phyloP scores from a whole-genome alignment of 2,797 vertebrate species.

The Hylomyscus alleni region DNA sequence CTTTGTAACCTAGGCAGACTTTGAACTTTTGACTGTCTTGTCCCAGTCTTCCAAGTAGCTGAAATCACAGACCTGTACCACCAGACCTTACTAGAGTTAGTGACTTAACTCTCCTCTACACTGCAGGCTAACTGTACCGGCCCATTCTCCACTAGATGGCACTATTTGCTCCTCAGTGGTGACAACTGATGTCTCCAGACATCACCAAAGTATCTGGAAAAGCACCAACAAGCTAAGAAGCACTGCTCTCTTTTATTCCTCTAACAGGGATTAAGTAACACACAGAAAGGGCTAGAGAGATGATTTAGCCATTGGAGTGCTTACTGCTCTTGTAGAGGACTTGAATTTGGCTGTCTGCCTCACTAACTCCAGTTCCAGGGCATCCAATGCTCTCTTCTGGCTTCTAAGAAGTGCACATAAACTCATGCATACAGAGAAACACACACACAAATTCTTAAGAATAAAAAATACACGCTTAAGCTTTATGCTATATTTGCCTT shows the following conservation, averaged over 20 bases:
- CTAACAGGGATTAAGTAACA: constrained; percentile 16
- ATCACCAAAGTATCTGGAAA: too few relatives aligned
- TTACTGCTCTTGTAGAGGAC: background rate
- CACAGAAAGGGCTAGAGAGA: background rate
- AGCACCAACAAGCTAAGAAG: background rate
- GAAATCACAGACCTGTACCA: background rate
- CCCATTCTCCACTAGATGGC: background rate
- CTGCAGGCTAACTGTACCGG: background rate
- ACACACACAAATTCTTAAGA: background rate
- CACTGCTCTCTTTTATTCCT: background rate
- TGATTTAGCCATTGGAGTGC: background rate
- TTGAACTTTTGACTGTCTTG: background rate
- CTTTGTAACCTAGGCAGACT: background rate
- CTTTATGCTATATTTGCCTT: background rate
- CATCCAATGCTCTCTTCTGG: background rate
- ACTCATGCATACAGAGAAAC: background rate
- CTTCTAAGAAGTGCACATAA: background rate
- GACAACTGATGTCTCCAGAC: background rate
- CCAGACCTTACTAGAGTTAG: background rate
- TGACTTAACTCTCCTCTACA: background rate
- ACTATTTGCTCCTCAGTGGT: background rate
- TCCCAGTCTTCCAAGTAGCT: background rate
- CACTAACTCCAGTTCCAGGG: background rate
- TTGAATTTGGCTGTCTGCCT: background rate
- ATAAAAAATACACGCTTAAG: background rate